A percentile compares a stretch with the other conserved stretches of the same genome.
Evolutionary conservation across 2,888 invertebrate species (phyloP).

Genomic region (Saturnia pavonia): DNA sequence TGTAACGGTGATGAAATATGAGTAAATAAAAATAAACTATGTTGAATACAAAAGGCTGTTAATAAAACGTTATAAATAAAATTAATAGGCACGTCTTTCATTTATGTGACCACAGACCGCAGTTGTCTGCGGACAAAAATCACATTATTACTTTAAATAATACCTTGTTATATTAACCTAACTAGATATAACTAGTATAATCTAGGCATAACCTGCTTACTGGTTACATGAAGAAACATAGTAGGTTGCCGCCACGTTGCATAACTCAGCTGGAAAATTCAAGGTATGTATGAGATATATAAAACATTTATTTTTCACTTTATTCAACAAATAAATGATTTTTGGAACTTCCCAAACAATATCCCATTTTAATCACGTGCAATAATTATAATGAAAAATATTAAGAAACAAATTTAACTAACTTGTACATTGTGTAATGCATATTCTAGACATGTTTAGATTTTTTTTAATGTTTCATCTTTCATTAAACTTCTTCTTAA

Average conservation of each 20-base stretch:
- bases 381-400: no score
- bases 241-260: constrained; percentile 42
- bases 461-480: no score
- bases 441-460: no score
- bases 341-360: not conserved
- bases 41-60: not conserved
- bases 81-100: not conserved
- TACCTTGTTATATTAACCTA: constrained; percentile 49
- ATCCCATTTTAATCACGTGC: no score
- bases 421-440: no score
- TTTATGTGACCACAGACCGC: not conserved
- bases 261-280: constrained; percentile 52
- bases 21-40: not conserved
- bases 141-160: constrained; percentile 46
- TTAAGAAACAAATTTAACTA: not conserved
- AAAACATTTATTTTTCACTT: constrained; percentile 30
- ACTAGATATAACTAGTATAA: constrained; percentile 56
- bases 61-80: not conserved
- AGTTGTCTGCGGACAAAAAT: constrained; percentile 27
- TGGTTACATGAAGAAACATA: constrained; percentile 38
- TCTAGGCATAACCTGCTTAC: constrained; percentile 47
- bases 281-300: constrained; percentile 31
- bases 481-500: no score
- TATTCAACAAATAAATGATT: not conserved
- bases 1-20: not conserved